A percentile compares a stretch with the other conserved stretches of the same genome.
Conservation (phyloP, 1,140 invertebrate genomes). For the Drosophila repletoides region DNA sequence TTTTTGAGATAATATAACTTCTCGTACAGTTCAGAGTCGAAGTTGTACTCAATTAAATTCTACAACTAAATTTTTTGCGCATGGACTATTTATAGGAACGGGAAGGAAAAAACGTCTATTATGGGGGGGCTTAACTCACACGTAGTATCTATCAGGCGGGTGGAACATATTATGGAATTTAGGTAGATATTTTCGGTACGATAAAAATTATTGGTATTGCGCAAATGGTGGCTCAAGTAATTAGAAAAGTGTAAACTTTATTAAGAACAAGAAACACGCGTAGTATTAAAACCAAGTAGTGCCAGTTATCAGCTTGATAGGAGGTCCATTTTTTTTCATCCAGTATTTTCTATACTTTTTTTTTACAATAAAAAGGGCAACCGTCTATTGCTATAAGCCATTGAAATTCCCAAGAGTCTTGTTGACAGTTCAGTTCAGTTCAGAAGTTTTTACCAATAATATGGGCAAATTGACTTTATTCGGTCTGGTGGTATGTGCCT, state of each 20-base stretch:
- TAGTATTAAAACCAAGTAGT: background rate
- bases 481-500: conserved; percentile 18
- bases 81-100: conserved; percentile 6
- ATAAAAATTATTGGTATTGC: conserved; percentile 13
- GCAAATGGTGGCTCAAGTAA: conserved; percentile 24
- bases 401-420: background rate
- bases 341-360: background rate
- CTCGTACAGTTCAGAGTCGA: no score
- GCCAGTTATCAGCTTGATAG: conserved; percentile 25
- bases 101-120: background rate
- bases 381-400: background rate
- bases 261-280: background rate
- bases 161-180: conserved; percentile 3
- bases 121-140: no score
- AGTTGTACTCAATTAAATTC: conserved; percentile 9
- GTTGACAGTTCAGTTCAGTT: background rate
- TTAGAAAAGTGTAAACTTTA: background rate
- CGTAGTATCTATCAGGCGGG: background rate
- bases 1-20: background rate
- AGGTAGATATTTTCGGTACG: conserved; percentile 13
- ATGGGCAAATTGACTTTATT: conserved; percentile 16
- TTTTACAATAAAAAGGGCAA: conserved; percentile 41
- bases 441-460: background rate
- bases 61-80: background rate
- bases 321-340: no score